phyloP scores from a whole-genome alignment of 2,113 vertebrate genomes.

The Platycercus adscitus region DNA sequence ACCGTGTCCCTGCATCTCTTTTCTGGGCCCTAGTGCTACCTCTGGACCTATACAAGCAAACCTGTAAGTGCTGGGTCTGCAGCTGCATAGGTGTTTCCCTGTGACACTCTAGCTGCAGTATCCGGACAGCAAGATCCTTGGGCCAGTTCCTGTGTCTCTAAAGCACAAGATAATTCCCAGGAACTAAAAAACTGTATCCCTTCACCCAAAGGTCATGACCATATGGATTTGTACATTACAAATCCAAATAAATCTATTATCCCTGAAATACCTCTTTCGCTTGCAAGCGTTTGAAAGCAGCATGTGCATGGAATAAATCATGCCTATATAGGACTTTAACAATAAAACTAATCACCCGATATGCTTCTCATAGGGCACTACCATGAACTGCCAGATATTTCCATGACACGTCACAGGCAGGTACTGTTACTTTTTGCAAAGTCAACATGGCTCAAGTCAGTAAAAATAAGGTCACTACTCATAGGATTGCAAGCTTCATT shows the following conservation, averaged over 20 bases:
- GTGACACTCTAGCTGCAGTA: background rate
- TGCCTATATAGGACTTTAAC: background rate
- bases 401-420: background rate
- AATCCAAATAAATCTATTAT: background rate
- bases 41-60: background rate
- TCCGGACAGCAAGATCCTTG: background rate
- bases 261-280: background rate
- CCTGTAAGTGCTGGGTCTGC: background rate
- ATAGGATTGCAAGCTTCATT: background rate
- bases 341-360: background rate
- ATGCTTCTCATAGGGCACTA: background rate
- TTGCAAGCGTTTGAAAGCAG: background rate
- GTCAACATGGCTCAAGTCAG: background rate
- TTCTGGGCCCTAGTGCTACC: background rate
- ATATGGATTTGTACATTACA: background rate
- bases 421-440: background rate
- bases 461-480: background rate
- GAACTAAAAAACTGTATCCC: background rate
- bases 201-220: background rate
- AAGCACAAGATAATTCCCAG: background rate
- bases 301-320: background rate
- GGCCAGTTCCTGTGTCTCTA: background rate
- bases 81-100: background rate
- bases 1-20: fast-evolving
- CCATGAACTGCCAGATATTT: background rate